Evolutionary conservation across 2,113 vertebrate species (phyloP).

Genomic region (Symphodus melops): DNA sequence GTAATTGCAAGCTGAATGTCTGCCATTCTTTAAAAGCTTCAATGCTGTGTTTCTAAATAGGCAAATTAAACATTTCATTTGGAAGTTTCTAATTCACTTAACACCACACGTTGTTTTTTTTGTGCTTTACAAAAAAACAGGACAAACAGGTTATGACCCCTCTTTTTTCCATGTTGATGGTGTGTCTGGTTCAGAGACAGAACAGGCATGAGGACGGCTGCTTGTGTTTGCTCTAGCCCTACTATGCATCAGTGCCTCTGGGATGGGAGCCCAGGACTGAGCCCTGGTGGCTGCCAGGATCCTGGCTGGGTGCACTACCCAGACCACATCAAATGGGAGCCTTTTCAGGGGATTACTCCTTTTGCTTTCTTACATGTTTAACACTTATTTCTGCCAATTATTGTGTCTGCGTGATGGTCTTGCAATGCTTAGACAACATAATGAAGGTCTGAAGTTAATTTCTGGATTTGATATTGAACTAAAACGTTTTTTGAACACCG

Average conservation of each 20-base stretch:
- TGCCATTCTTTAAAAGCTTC: slow-evolving; percentile 35
- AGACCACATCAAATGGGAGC: slow-evolving; percentile 73
- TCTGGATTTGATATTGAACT: not conserved
- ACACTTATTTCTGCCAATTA: slow-evolving; percentile 44
- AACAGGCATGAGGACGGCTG: slow-evolving; percentile 55
- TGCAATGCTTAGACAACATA: not conserved
- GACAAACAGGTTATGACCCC: slow-evolving; percentile 4
- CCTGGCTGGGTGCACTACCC: slow-evolving; percentile 63
- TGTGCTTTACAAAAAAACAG: not conserved
- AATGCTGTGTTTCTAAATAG: slow-evolving; percentile 23
- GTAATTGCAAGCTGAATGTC: slow-evolving; percentile 29
- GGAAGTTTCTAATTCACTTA: slow-evolving; percentile 6
- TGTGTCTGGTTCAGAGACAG: slow-evolving; percentile 36
- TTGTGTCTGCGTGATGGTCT: slow-evolving; percentile 7
- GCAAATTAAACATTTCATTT: slow-evolving; percentile 23
- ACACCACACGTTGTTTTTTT: slow-evolving; percentile 8
- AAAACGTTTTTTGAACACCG: not conserved
- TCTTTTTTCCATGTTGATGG: slow-evolving; percentile 9
- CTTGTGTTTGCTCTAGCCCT: slow-evolving; percentile 71
- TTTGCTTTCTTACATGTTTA: slow-evolving; percentile 57
- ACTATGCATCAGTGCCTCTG: slow-evolving; percentile 71
- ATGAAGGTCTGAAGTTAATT: slow-evolving; percentile 3
- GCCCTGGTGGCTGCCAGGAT: slow-evolving; percentile 65
- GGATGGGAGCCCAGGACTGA: slow-evolving; percentile 64
- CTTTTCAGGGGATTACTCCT: slow-evolving; percentile 61